Conservation (phyloP, 2,888 invertebrate species). For the Amphipyra tragopoginis region DNA sequence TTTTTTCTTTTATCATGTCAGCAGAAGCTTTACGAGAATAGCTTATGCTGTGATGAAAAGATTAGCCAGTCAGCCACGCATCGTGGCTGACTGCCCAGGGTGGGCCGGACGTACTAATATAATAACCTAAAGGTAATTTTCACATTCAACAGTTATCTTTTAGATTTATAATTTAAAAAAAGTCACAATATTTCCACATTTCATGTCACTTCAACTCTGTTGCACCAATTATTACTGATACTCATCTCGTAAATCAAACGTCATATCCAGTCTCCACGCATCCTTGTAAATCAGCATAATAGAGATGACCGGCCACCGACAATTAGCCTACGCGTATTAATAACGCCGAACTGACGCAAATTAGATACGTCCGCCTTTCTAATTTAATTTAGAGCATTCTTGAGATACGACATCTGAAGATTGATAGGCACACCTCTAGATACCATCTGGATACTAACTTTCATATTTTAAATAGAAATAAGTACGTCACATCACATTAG, state of each 20-base stretch:
- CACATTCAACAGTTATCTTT: no score
- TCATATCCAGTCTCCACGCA: constrained; percentile 64
- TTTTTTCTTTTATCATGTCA: no score
- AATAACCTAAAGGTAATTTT: no score
- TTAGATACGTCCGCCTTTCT: constrained; percentile 82
- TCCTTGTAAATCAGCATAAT: constrained; percentile 66
- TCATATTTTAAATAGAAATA: constrained; percentile 29
- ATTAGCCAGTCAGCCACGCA: no score
- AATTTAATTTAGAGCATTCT: constrained; percentile 80
- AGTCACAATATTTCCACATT: no score
- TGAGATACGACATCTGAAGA: constrained; percentile 67
- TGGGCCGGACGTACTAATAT: no score
- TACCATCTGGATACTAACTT: constrained; percentile 51
- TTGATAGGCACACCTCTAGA: constrained; percentile 59
- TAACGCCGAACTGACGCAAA: constrained; percentile 77
- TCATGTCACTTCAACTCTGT: no score
- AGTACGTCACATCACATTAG: constrained; percentile 4
- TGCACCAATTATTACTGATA: no score
- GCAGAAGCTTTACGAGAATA: no score
- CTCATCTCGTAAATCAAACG: not conserved
- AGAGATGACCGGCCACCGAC: constrained; percentile 81
- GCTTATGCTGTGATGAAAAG: no score
- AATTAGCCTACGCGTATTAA: constrained; percentile 87
- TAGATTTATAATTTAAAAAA: no score
- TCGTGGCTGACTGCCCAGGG: no score